Evolutionary conservation across 2,797 vertebrate genomes (phyloP).

Genomic region (Carduelis carduelis): DNA sequence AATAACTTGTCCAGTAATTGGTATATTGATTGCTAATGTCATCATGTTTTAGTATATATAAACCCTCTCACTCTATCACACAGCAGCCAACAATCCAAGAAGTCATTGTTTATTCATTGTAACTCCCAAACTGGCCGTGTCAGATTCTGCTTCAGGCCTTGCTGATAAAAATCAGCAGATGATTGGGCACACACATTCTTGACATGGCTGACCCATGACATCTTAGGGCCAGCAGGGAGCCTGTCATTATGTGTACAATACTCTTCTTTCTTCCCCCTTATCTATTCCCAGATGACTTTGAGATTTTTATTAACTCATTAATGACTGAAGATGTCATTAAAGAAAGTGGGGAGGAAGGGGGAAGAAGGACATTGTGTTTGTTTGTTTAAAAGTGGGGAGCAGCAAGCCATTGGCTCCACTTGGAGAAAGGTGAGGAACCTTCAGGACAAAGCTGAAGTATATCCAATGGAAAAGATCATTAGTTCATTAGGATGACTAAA

Average conservation of each 20-base stretch:
- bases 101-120: constrained; percentile 97
- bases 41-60: constrained; percentile 90
- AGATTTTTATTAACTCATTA: constrained; percentile 99
- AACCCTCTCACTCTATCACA: constrained; percentile 80
- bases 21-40: constrained; percentile 95
- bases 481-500: background rate
- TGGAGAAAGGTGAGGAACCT: background rate
- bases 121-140: constrained; percentile 90
- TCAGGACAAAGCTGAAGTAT: background rate
- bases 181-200: constrained; percentile 99
- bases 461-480: background rate
- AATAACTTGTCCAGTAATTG: constrained; percentile 94
- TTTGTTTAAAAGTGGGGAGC: constrained; percentile 64
- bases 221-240: constrained; percentile 88
- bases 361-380: background rate
- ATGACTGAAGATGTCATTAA: constrained; percentile 93
- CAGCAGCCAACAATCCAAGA: constrained; percentile 87
- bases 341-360: constrained; percentile 64
- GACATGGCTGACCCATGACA: constrained; percentile 99
- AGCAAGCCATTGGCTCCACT: background rate
- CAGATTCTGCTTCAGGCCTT: constrained; percentile 89
- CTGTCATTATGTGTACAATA: constrained; percentile 96
- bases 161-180: constrained; percentile 98
- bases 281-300: constrained; percentile 94
- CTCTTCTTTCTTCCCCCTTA: constrained; percentile 92